Evolutionary conservation across 1,140 invertebrate species (phyloP), one percentile per base, ranked within the genome.

Genomic region (Euwallacea fornicatus): DNA sequence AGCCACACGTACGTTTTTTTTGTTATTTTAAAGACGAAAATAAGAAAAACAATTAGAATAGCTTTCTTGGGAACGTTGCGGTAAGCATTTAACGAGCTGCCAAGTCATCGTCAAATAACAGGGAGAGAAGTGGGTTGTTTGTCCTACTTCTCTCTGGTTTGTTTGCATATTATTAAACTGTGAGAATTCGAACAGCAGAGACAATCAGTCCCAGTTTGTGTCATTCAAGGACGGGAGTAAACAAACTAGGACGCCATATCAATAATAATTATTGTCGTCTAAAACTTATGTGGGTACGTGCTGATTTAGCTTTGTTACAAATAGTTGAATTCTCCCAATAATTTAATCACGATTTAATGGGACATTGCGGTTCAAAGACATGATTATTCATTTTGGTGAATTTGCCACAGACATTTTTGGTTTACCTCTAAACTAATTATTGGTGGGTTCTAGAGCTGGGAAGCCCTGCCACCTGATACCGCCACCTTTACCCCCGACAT

Each of bases 401-500:
- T 33, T 33, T 33, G 21, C 21, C 47, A 11, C 6, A 50, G 13
- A 50, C 13, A 50, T 50, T 50, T 50, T 50, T 53, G 11, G 11
- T 6, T n/a, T 53, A 6, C 11, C 15, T n/a, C 47, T 15, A 53
- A 15, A 58, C n/a, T 4, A 33, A 33, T 2, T 4, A 33, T 33
- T 33, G 21, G 21, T 33, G 21, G 21, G 21, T 70, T 69, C 15
- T 42, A 96, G 93, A 95, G 93, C 79, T 96, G 94, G 94, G 94
- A 96, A 85, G 92, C 92, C 13, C 83, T 94, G 33, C 91, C 93
- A 43, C 89, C 91, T 43, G 94, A 96, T 79, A 95, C 93, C 8
- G 93, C 93, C 9, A 95, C 94, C 0, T 99, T 98, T 83, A 98
- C 96, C 0, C 92, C 95, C 0, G 97, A 99, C 82, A 97, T 98